Evolutionary conservation across 2,797 vertebrate species (phyloP).

Genomic region (Scolopax bukidnonensis): DNA sequence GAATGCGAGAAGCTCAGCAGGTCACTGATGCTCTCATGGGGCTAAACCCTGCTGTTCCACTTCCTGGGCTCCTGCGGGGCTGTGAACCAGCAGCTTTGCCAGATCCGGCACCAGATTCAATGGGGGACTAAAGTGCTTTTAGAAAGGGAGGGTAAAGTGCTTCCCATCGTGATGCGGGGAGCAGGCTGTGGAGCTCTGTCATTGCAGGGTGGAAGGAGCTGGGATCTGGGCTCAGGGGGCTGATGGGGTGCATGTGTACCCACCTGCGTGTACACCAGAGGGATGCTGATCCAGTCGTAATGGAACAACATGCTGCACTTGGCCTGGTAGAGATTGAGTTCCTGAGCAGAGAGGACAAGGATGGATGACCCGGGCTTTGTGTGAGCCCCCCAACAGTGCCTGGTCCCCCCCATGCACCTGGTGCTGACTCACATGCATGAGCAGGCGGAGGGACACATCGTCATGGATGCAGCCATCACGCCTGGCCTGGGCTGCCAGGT

Average conservation of each 20-base stretch:
- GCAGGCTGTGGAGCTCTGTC: background rate
- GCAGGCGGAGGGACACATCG: constrained; percentile 85
- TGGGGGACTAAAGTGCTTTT: background rate
- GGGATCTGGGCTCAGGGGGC: background rate
- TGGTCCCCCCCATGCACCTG: accelerated
- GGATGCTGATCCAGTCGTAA: constrained; percentile 94
- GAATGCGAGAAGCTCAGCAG: accelerated
- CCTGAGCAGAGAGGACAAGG: constrained; percentile 73
- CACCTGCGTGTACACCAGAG: constrained; percentile 86
- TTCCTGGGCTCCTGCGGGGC: background rate
- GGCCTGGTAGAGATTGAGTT: constrained; percentile 88
- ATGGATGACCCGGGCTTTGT: accelerated
- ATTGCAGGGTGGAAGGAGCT: background rate
- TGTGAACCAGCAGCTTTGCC: accelerated
- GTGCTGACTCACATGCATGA: constrained; percentile 84
- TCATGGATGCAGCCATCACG: constrained; percentile 85
- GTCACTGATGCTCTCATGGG: accelerated
- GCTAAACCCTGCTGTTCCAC: background rate
- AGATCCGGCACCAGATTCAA: background rate
- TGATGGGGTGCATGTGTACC: background rate
- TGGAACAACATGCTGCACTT: constrained; percentile 92
- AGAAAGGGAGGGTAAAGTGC: too few species aligned
- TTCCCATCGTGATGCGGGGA: background rate
- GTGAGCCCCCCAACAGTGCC: accelerated
- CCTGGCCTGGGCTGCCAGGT: constrained; percentile 85